phyloP scores from a whole-genome alignment of 2,113 vertebrate genomes.

The Aleadryas rufinucha region DNA sequence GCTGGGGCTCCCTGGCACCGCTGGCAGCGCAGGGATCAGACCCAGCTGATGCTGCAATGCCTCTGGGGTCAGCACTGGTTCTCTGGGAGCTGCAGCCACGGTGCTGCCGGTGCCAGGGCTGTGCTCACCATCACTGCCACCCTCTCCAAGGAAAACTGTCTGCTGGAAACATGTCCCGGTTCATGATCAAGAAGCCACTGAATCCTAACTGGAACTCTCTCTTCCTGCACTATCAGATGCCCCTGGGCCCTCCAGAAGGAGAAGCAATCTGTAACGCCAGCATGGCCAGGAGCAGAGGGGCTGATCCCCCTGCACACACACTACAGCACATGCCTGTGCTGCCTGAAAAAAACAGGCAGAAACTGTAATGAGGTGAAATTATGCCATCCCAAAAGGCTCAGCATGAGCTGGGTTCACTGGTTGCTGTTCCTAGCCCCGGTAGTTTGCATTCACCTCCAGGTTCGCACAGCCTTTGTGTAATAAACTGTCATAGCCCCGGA shows the following conservation, averaged over 20 bases:
- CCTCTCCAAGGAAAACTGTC: not conserved
- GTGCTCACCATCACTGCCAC: not conserved
- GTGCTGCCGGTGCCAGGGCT: not conserved
- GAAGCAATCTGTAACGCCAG: not conserved
- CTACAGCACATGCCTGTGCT: not conserved
- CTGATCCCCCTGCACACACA: not conserved
- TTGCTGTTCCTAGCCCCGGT: not conserved
- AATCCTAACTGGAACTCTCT: not conserved
- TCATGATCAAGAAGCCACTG: not conserved
- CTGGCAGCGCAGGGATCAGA: not conserved
- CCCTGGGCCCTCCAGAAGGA: not conserved
- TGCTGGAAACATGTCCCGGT: not conserved
- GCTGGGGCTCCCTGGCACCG: rapidly evolving
- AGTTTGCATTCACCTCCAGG: slow-evolving; percentile 40
- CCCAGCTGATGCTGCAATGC: not conserved
- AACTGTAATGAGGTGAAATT: not conserved
- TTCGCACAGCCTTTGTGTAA: slow-evolving; percentile 28
- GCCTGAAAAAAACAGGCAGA: not conserved
- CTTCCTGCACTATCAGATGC: not conserved
- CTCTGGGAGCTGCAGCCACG: not conserved
- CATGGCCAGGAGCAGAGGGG: not conserved
- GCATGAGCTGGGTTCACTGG: not conserved
- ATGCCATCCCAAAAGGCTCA: not conserved
- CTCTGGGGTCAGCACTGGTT: not conserved
- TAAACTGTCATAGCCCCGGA: slow-evolving; percentile 37